These are phyloP conservation scores for Bradysia coprophila DNA, from an alignment of 1,140 invertebrate species.

Conservation along the genomic window DNA sequence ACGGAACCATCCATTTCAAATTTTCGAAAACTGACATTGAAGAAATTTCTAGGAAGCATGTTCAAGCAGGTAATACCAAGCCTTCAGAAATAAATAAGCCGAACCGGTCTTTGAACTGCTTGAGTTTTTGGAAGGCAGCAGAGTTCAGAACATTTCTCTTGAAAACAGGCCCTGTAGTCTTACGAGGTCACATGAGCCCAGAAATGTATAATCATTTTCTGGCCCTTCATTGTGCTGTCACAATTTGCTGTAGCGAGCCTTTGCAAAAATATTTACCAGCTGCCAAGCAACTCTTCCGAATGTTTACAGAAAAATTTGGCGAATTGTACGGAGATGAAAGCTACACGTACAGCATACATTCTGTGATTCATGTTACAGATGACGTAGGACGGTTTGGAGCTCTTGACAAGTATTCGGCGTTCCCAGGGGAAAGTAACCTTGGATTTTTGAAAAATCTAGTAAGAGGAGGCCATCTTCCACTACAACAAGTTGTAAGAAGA, in stretches of 20 bases:
- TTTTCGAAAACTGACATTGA: not conserved
- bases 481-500: not conserved
- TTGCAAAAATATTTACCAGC: conserved; percentile 1
- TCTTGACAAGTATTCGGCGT: conserved; percentile 6
- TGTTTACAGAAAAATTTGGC: conserved; percentile 8
- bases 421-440: not conserved
- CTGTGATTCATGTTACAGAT: conserved; percentile 8
- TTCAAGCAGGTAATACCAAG: not conserved
- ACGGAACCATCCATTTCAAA: not conserved
- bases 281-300: conserved; percentile 4
- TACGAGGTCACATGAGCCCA: conserved; percentile 6
- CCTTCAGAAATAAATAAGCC: conserved; percentile 7
- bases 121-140: conserved; percentile 14
- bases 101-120: conserved; percentile 1
- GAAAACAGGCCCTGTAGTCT: conserved; percentile 21
- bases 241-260: conserved; percentile 4
- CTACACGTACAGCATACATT: conserved; percentile 11
- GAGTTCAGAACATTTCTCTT: conserved; percentile 22
- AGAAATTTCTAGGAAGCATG: not conserved
- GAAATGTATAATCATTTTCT: conserved; percentile 8
- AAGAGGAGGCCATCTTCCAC: not conserved
- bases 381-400: conserved; percentile 8
- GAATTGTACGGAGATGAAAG: conserved; percentile 8
- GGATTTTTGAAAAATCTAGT: not conserved
- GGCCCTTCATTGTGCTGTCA: conserved; percentile 6